phyloP scores from a whole-genome alignment of 2,113 vertebrate species.

The Oreochromis tanganicae region DNA sequence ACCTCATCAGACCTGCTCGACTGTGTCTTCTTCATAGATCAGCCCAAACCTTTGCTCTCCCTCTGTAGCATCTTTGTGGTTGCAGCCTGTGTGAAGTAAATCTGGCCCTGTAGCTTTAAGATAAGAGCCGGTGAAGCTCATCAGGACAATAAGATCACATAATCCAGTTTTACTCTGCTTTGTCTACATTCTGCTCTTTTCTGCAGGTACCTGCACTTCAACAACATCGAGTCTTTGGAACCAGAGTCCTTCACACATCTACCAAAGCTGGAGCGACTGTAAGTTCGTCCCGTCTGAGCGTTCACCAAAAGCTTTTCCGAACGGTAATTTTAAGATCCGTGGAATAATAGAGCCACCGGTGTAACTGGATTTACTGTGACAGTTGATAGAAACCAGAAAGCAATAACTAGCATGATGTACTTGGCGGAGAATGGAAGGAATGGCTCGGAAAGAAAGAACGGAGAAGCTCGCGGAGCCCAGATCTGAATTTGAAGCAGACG shows the following conservation, averaged over 20 bases:
- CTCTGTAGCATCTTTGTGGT: background rate
- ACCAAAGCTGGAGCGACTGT: conserved; percentile 96
- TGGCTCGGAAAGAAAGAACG: background rate
- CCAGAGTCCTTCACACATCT: conserved; percentile 91
- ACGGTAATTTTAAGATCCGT: background rate
- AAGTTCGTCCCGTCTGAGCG: conserved; percentile 62
- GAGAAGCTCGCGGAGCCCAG: background rate
- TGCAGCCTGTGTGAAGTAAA: background rate
- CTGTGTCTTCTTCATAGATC: background rate
- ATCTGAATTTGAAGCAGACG: background rate
- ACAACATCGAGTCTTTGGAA: conserved; percentile 95
- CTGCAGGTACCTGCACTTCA: conserved; percentile 96
- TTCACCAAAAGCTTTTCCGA: background rate
- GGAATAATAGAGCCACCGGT: background rate
- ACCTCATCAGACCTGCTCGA: background rate
- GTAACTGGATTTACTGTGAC: background rate
- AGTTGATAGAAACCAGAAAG: background rate
- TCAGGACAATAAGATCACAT: background rate
- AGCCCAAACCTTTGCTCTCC: background rate
- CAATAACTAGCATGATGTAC: background rate
- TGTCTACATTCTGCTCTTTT: conserved; percentile 20
- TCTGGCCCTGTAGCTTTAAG: background rate
- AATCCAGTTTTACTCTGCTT: conserved; percentile 6
- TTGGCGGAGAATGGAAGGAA: background rate
- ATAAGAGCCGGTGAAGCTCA: background rate